Percentiles rank a stretch among this genome's conserved stretches.
These are phyloP conservation scores for Eleginops maclovinus DNA, from an alignment of 2,113 vertebrate species.

Conservation along the genomic window DNA sequence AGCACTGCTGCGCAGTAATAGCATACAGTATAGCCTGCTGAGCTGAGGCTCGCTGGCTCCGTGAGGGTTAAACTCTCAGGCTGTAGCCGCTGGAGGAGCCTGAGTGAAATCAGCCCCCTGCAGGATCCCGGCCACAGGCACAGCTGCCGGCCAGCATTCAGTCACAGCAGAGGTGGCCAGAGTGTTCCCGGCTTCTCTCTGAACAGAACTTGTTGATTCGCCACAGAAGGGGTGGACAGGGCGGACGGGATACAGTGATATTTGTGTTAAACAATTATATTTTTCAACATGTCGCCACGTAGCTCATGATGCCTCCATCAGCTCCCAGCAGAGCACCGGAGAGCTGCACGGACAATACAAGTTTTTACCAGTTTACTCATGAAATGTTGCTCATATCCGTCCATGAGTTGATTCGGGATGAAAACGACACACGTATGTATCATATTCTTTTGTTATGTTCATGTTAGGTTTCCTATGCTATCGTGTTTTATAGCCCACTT, in stretches of 20 bases:
- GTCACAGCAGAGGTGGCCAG: constrained; percentile 54
- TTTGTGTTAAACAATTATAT: neutral
- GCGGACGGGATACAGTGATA: neutral
- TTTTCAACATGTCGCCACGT: constrained; percentile 53
- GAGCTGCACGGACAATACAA: constrained; percentile 40
- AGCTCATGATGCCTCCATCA: constrained; percentile 61
- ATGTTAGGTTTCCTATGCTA: neutral
- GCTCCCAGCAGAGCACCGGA: constrained; percentile 29
- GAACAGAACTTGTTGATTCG: constrained; percentile 87
- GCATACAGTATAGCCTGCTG: neutral
- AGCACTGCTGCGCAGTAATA: neutral
- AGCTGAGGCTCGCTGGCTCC: constrained; percentile 40
- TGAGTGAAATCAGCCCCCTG: constrained; percentile 70
- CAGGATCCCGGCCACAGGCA: constrained; percentile 62
- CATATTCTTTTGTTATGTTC: neutral
- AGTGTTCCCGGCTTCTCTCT: constrained; percentile 50
- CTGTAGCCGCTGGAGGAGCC: constrained; percentile 79
- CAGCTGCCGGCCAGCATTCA: constrained; percentile 41
- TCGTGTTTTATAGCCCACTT: neutral
- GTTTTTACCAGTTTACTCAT: constrained; percentile 45
- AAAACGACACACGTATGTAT: constrained; percentile 58
- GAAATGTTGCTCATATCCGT: constrained; percentile 44
- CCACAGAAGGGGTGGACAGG: constrained; percentile 37
- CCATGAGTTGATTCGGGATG: constrained; percentile 28
- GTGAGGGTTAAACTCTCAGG: constrained; percentile 76